Evolutionary conservation across 2,113 vertebrate genomes (phyloP), one percentile per base, ranked within the genome.

Genomic region (Archilochus colubris): DNA sequence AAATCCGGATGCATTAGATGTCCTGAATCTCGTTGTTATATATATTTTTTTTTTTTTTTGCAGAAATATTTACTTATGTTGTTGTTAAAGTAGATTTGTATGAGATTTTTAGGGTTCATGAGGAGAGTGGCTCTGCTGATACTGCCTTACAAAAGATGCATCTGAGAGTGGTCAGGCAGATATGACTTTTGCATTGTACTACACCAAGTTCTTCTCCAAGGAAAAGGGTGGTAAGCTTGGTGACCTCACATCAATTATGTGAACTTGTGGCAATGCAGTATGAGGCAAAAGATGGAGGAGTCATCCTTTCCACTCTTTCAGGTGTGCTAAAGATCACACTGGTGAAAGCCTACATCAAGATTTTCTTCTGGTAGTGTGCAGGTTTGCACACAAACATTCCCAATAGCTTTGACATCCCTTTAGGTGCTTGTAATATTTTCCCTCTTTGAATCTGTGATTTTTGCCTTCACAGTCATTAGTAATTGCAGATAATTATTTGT

Each of bases 81-180:
- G 24, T 43, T 59, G 14, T 61, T n/a, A 7, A 22, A 50, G 18
- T 53, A 67, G 30, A n/a, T 0, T 0, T 51, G 1, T 0, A 10
- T 25, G 25, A 62, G 10, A 14, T 16, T 44, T 44, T 88, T 50
- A 19, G 21, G 77, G 55, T 58, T 83, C 21, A 15, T 19, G 21
- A 40, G 20, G 8, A 79, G 15, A 66, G 24, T 18, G 18, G 3
- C 9, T 67, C n/a, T 90, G 44, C 33, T 48, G 38, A 7, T 48
- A 16, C 7, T 12, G 23, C 30, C 23, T 64, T 38, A 38, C 14
- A 61, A n/a, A 36, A 1, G 2, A 7, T 1, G 3, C 7, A 9
- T 50, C 36, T 57, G n/a, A n/a, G 50, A 36, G 25, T 12, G 30
- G 16, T 20, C 40, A 58, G 27, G n/a, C 12, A 82, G 15, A 4